Evolutionary conservation across 2,113 vertebrate genomes (phyloP).

Genomic region (Castor canadensis): DNA sequence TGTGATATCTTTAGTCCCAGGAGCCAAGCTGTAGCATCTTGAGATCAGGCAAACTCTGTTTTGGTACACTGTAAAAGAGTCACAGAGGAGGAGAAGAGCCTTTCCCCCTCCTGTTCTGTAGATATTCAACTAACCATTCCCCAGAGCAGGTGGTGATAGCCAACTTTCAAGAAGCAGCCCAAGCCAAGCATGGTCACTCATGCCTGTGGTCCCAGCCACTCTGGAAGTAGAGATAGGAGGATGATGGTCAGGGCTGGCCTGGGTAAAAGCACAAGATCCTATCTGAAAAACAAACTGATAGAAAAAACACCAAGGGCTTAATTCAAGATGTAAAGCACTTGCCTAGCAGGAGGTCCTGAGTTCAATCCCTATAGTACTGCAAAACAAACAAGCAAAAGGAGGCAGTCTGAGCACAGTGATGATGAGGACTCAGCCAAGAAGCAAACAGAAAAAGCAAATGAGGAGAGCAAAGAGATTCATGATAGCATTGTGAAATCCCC

Average conservation of each 20-base stretch:
- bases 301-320: no score
- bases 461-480: not conserved
- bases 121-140: not conserved
- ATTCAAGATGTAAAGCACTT: no score
- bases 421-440: fast-evolving
- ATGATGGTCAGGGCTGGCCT: no score
- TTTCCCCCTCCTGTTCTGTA: not conserved
- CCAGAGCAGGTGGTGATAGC: not conserved
- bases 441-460: not conserved
- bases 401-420: not conserved
- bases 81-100: not conserved
- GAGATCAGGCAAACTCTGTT: not conserved
- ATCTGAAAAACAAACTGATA: no score
- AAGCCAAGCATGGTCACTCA: no score
- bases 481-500: not conserved
- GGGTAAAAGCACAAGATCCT: no score
- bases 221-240: no score
- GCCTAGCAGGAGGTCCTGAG: no score
- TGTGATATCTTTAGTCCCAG: no score
- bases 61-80: not conserved
- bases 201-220: no score
- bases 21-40: not conserved
- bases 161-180: not conserved
- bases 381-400: no score
- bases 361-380: no score